A percentile compares a stretch with the other conserved stretches of the same genome.
These are phyloP conservation scores for Pristionchus japonicus DNA, from an alignment of 2,888 invertebrate species.

Conservation along the genomic window DNA sequence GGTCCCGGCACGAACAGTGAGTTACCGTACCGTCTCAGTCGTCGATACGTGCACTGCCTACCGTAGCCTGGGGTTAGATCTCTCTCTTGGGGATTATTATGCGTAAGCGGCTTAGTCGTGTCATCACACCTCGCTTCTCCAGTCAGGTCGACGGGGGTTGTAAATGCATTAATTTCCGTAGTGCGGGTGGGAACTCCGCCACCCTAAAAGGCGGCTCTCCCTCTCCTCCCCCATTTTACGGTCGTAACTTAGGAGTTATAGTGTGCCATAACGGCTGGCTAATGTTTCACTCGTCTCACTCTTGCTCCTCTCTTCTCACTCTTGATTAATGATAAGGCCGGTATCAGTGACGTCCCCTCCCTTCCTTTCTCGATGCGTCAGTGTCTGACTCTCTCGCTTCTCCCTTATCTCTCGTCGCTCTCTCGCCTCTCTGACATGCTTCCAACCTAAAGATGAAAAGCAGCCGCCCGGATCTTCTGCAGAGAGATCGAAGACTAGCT, in stretches of 20 bases:
- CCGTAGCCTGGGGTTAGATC: neutral
- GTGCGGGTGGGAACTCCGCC: neutral
- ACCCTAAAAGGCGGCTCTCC: neutral
- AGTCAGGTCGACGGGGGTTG: slow-evolving; percentile 4
- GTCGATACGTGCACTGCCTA: neutral
- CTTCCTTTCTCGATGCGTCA: neutral
- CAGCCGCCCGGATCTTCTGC: neutral
- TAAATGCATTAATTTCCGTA: neutral
- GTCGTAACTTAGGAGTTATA: slow-evolving; percentile 23
- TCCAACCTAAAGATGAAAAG: slow-evolving; percentile 3
- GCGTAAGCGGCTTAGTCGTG: neutral
- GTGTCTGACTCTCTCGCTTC: neutral
- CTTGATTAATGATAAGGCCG: slow-evolving; percentile 22
- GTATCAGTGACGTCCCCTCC: slow-evolving; percentile 30
- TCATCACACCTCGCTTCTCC: neutral
- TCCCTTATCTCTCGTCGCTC: neutral
- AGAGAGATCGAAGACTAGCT: neutral
- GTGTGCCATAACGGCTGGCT: slow-evolving; percentile 30
- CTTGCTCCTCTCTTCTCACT: neutral
- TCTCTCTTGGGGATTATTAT: neutral
- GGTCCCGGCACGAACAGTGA: slow-evolving; percentile 47
- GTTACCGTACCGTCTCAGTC: slow-evolving; percentile 16
- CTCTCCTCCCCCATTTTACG: slow-evolving; percentile 1
- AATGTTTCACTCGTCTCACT: slow-evolving; percentile 20
- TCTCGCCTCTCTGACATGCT: neutral